Evolutionary conservation across 2,888 invertebrate genomes (phyloP), one percentile per base, ranked within the genome.

Genomic region (Choristoneura rosaceana): DNA sequence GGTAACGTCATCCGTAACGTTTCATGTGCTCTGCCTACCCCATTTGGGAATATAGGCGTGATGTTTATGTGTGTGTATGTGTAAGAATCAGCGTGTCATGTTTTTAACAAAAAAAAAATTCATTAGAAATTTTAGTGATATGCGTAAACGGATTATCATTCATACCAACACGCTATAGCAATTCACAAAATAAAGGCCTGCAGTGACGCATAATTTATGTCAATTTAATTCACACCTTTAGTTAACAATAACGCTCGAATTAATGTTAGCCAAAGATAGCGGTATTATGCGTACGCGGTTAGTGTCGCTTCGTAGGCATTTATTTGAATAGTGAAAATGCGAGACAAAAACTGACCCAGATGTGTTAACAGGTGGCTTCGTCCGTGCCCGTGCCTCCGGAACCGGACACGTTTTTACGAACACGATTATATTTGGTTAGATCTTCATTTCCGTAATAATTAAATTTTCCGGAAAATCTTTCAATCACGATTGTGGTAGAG

Each of bases 271-370:
- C 63, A 45, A 43, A 38, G 38, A 55, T 81, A 80, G 80, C 76
- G 79, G 75, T 79, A 81, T 81, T 79, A 81, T 77, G 83, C 79
- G 81, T 76, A 76, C 80, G 79, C 70, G 70, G 71, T 70, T 74
- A 80, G 78, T 81, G 77, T 79, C 80, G 80, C 78, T 75, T 76
- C 79, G 74, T 75, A 67, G 76, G 74, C 74, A 79, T 87, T 87
- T 88, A 82, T 90, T 88, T 89, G 85, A 84, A 88, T 85, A 90
- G 90, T 89, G 89, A 89, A 89, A 89, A 87, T 86, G 80, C 74
- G 68, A 69, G 75, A 83, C 82, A 89, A 89, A 90, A 90, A 87
- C 80, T 88, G 89, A 87, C 90, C 90, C 74, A 90, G 87, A 89
- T 88, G 83, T 81, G 82, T 86, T 85, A 88, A 86, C 87, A 88